Evolutionary conservation across 2,888 invertebrate species (phyloP), one percentile per base, ranked within the genome.

Genomic region (Drosophila quasianomalipes): DNA sequence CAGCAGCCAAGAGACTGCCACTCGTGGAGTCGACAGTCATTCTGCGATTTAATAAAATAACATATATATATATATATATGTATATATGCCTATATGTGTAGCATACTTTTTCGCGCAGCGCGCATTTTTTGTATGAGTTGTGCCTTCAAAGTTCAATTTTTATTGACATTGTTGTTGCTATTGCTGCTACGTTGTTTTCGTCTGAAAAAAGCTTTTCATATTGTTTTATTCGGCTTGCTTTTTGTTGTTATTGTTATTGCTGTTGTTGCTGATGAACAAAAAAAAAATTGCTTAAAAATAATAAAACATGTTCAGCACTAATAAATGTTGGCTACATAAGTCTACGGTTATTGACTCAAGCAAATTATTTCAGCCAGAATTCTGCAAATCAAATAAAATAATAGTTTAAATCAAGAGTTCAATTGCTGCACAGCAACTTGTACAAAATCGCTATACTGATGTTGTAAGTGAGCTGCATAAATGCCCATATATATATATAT

Each of bases 41-140:
- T 68, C 53, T 68, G 52, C 75, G 35, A 52, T 70, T 70, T 61
- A 69, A 60, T 49, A 70, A 58, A 53, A 70, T 77, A 77, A 66
- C 61, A 37, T 30, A 37, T 35, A 35, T n/a, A 22, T 26, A n/a
- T 37, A 10, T 22, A 26, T 52, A 37, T 19, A n/a, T 28, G 19
- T 39, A 1, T 22, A 22, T 22, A 22, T n/a, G n/a, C n/a, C 12
- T n/a, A 26, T 52, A 16, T 70, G 12, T 71, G 71, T 87, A 81
- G 91, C 90, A 87, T 91, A 85, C 82, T 81, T 91, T 75, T 83
- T 68, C 35, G 83, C 69, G 74, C 62, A 41, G 51, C 30, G 49
- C 44, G 58, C 57, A 64, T 22, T 63, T 75, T 69, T 70, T 77
- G 68, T 74, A 67, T 71, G 74, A 81, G 70, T 82, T 77, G 84